Evolutionary conservation across 2,113 vertebrate genomes (phyloP), one percentile per base, ranked within the genome.

Genomic region (Hippocampus abdominalis): DNA sequence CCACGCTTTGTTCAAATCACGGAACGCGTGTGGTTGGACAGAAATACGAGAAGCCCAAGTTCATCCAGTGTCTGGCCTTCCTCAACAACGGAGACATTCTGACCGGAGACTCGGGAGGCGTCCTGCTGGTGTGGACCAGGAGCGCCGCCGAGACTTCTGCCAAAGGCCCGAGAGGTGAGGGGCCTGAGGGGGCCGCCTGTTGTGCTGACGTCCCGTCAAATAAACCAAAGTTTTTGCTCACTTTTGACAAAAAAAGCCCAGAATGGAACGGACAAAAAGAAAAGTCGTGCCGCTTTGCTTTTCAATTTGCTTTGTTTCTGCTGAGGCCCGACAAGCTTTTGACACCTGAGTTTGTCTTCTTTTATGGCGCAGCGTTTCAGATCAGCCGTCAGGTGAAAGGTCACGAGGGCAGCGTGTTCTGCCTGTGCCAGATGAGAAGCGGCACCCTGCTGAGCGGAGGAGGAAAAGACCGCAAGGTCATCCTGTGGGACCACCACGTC

Each of bases 41-140:
- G 97, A 98, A 98, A 94, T 98, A 96, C 0, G 97, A 98, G 88
- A 98, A 98, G 85, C 96, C 97, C 12, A 99, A 99, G 89, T 98
- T 98, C 69, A 88, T 98, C 42, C 97, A 99, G 83, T 99, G 97
- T 81, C 89, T 98, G 88, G 94, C 95, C 10, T 98, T 98, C 86
- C 92, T 98, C 84, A 94, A 92, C 44, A 95, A 93, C 32, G 97
- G 97, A 72, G 95, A 97, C 89, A 95, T 99, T 73, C 91, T 99
- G 78, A 95, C 97, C 0, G 97, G 97, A 84, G 96, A 98, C 89
- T 98, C 97, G 0, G 95, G 96, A 70, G 97, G 97, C 39, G 74
- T 95, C 86, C 91, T 98, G 84, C 94, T 99, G 80, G 93, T 96
- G 81, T 99, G 97, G 97, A 91, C 92, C 88, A 93, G 95, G 86